Evolutionary conservation across 2,797 vertebrate species (phyloP).

Genomic region (Sebastiscus tertius): DNA sequence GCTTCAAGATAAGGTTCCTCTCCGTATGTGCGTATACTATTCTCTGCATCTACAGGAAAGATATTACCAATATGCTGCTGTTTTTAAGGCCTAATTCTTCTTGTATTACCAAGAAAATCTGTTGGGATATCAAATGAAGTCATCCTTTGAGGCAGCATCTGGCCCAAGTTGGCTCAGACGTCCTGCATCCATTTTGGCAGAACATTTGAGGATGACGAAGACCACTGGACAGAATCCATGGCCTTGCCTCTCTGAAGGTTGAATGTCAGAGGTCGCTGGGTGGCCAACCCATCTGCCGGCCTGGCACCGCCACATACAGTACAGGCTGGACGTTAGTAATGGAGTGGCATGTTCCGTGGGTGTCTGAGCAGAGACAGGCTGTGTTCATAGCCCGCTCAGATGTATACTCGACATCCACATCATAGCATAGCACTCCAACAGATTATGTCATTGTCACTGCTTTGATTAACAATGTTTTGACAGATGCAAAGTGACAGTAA

Average conservation of each 20-base stretch:
- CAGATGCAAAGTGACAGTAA: background rate
- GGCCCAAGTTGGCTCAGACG: constrained; percentile 40
- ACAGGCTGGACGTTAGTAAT: constrained; percentile 45
- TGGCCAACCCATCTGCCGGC: constrained; percentile 66
- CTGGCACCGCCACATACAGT: constrained; percentile 52
- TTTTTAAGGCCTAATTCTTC: background rate
- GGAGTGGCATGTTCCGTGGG: constrained; percentile 56
- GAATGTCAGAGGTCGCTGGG: constrained; percentile 66
- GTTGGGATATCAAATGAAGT: constrained; percentile 42
- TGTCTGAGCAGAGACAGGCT: constrained; percentile 45
- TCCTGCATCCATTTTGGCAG: constrained; percentile 59
- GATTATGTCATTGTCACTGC: constrained; percentile 13
- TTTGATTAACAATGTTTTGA: constrained; percentile 26
- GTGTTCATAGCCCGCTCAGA: constrained; percentile 34
- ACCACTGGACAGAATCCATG: constrained; percentile 64
- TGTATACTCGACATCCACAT: constrained; percentile 19
- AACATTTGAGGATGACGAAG: constrained; percentile 65
- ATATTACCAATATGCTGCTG: background rate
- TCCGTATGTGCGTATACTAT: background rate
- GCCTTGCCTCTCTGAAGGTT: constrained; percentile 60
- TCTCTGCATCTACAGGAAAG: background rate
- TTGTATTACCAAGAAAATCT: constrained; percentile 15
- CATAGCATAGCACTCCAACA: background rate
- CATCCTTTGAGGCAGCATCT: constrained; percentile 58
- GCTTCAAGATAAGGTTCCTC: background rate